A percentile compares a stretch with the other conserved stretches of the same genome.
These are phyloP conservation scores for Lycocorax pyrrhopterus DNA, from an alignment of 2,113 vertebrate species.

Conservation along the genomic window DNA sequence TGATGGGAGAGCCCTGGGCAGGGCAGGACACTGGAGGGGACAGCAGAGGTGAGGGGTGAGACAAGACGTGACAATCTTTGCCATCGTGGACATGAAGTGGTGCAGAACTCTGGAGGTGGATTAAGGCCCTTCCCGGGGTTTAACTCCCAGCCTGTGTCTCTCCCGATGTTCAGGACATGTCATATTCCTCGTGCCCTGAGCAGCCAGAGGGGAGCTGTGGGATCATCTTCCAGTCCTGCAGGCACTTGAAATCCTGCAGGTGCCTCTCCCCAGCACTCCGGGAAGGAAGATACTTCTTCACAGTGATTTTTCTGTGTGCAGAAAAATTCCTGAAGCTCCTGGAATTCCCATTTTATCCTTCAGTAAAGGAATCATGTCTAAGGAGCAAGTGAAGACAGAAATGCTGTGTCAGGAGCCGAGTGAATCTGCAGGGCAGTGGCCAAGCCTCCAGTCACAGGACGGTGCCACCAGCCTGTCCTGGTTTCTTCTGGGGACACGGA, in stretches of 20 bases:
- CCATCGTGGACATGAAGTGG: background rate
- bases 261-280: background rate
- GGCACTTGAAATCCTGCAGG: background rate
- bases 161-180: background rate
- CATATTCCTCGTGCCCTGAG: background rate
- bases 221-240: background rate
- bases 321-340: background rate
- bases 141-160: background rate
- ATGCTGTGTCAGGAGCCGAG: background rate
- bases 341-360: background rate
- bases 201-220: background rate
- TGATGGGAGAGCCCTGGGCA: background rate
- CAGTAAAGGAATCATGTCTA: background rate
- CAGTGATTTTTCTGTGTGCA: background rate
- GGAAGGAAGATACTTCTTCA: background rate
- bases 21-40: background rate
- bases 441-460: background rate
- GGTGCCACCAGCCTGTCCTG: background rate
- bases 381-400: background rate
- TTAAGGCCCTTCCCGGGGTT: background rate
- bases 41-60: background rate
- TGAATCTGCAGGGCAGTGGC: fast-evolving
- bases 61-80: background rate
- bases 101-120: background rate
- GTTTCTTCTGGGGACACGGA: background rate